phyloP scores from a whole-genome alignment of 2,113 vertebrate species.

The Arenaria interpres region DNA sequence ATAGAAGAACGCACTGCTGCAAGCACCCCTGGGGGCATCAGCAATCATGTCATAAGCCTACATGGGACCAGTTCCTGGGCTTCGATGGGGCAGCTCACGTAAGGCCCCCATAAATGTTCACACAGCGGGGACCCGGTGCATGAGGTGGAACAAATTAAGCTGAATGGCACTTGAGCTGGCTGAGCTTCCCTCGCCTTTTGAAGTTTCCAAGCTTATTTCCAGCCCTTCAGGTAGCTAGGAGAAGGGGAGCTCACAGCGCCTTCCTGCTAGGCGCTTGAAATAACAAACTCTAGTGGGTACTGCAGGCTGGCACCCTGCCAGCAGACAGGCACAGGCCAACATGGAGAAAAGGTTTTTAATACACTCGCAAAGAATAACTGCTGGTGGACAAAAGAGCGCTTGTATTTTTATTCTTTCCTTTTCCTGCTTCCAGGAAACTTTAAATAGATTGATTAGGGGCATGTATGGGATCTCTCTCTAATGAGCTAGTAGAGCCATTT shows the following conservation, averaged over 20 bases:
- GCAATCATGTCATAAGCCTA: fast-evolving
- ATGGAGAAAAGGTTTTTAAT: conserved; percentile 67
- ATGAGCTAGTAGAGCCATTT: conserved; percentile 63
- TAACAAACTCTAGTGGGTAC: conserved; percentile 67
- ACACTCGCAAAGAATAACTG: conserved; percentile 69
- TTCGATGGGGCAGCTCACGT: fast-evolving
- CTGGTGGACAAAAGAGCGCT: conserved; percentile 69
- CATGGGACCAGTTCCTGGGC: not conserved
- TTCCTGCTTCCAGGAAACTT: conserved; percentile 75
- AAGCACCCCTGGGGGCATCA: not conserved
- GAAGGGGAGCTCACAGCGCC: not conserved
- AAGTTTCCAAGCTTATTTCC: not conserved
- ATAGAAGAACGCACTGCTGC: not conserved
- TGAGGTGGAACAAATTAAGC: conserved; percentile 13
- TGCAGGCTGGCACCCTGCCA: conserved; percentile 45
- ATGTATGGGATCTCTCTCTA: conserved; percentile 74
- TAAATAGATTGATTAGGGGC: conserved; percentile 72
- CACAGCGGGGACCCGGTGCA: fast-evolving
- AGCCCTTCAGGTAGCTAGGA: not conserved
- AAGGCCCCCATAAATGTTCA: not conserved
- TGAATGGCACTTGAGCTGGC: conserved; percentile 10
- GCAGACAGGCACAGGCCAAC: conserved; percentile 63
- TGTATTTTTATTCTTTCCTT: conserved; percentile 77
- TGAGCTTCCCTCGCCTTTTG: not conserved
- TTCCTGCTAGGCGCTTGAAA: not conserved